Evolutionary conservation across 2,797 vertebrate genomes (phyloP).

Genomic region (Okamejei kenojei): DNA sequence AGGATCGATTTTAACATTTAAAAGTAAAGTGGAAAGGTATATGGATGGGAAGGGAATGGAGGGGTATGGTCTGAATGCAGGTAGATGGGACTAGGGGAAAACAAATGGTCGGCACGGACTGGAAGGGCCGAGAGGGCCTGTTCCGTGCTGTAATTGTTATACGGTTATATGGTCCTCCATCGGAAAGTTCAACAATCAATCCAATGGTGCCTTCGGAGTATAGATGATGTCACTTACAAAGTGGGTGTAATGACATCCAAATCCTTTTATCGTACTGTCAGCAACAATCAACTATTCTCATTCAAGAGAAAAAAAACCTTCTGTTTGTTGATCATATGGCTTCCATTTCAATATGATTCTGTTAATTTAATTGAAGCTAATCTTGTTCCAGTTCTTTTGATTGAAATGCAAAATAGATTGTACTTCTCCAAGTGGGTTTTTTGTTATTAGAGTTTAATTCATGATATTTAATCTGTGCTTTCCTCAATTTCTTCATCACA

Average conservation of each 20-base stretch:
- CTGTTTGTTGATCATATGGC: background rate
- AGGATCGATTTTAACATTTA: no score
- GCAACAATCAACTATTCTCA: background rate
- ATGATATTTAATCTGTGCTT: background rate
- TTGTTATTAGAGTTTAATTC: background rate
- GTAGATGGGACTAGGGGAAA: no score
- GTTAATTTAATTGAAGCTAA: background rate
- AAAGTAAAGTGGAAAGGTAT: no score
- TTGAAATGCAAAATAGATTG: background rate
- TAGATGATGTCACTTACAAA: background rate
- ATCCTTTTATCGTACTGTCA: background rate
- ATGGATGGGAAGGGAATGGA: no score
- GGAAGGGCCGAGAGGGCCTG: no score
- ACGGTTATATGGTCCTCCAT: no score
- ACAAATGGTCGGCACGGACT: no score
- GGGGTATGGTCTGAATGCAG: no score
- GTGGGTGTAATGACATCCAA: background rate
- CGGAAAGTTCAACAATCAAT: background rate
- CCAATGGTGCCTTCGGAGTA: background rate
- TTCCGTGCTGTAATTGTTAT: no score
- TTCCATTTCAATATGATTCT: background rate
- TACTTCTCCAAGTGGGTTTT: background rate
- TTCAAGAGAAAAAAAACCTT: background rate
- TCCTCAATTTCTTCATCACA: background rate
- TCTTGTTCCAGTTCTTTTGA: background rate